Conservation (phyloP, 2,888 invertebrate genomes). For the Torymus texanus region DNA sequence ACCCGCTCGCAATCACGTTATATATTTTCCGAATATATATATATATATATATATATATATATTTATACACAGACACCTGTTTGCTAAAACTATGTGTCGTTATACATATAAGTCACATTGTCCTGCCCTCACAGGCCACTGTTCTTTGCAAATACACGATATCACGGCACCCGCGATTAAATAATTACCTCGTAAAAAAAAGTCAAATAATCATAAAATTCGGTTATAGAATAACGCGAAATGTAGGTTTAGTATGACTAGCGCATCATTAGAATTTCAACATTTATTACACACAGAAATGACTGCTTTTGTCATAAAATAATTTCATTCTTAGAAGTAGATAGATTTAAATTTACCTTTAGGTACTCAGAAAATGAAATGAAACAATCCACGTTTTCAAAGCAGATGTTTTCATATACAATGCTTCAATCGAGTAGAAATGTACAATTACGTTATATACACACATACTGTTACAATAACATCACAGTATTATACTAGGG, state of each 20-base stretch:
- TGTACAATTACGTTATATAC: too few relatives aligned
- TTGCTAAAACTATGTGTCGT: constrained; percentile 55
- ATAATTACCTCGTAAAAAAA: constrained; percentile 45
- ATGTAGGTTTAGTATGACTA: constrained; percentile 12
- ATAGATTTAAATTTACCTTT: too few relatives aligned
- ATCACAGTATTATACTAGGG: too few relatives aligned
- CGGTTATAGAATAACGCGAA: constrained; percentile 31
- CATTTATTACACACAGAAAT: too few relatives aligned
- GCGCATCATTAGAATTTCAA: too few relatives aligned
- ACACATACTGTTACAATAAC: too few relatives aligned
- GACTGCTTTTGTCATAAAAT: too few relatives aligned
- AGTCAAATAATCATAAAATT: constrained; percentile 42
- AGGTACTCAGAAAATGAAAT: too few relatives aligned
- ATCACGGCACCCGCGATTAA: constrained; percentile 54
- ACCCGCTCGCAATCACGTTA: constrained; percentile 4
- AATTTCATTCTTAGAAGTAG: too few relatives aligned
- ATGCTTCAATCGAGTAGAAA: too few relatives aligned
- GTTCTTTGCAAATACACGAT: constrained; percentile 50
- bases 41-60: constrained; percentile 57
- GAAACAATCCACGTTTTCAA: too few relatives aligned
- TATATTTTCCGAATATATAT: background rate
- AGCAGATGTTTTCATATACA: too few relatives aligned
- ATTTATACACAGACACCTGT: constrained; percentile 54
- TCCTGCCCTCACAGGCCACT: constrained; percentile 16
- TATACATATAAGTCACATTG: constrained; percentile 42